A percentile compares a stretch with the other conserved stretches of the same genome.
phyloP scores from a whole-genome alignment of 2,888 invertebrate species.

The Acrocera orbiculus region DNA sequence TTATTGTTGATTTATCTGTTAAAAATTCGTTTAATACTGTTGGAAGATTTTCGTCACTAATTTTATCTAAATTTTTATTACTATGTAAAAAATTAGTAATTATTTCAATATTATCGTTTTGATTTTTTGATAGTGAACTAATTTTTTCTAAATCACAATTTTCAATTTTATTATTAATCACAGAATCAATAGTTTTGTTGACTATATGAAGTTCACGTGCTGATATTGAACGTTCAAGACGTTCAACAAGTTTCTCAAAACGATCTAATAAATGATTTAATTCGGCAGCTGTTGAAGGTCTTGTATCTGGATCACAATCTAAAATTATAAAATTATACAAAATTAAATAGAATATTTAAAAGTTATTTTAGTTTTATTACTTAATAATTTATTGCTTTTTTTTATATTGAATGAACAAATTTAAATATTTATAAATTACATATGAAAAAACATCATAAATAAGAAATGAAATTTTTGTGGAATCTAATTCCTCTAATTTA shows the following conservation, averaged over 20 bases:
- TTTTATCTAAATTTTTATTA: too few species aligned
- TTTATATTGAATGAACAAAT: not conserved
- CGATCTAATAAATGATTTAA: conserved; percentile 53
- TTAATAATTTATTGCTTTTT: not conserved
- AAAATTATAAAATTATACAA: conserved; percentile 7
- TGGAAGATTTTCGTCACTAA: conserved; percentile 21
- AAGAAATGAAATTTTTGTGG: not conserved
- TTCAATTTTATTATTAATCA: conserved; percentile 17
- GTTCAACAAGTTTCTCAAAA: conserved; percentile 54
- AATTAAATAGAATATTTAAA: not conserved
- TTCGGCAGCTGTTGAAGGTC: conserved; percentile 37
- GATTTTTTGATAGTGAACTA: conserved; percentile 18
- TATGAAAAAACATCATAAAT: not conserved
- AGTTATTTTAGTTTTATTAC: too few species aligned
- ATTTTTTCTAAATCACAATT: conserved; percentile 20
- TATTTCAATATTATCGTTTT: conserved; percentile 7
- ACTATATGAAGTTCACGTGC: conserved; percentile 22
- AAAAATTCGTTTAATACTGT: conserved; percentile 20
- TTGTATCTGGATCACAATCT: conserved; percentile 36
- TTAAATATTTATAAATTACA: not conserved
- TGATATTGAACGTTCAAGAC: conserved; percentile 42
- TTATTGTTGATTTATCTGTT: conserved; percentile 7
- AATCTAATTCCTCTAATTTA: too few species aligned
- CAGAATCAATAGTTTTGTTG: conserved; percentile 20
- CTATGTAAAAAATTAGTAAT: not conserved